phyloP scores from a whole-genome alignment of 2,888 invertebrate genomes.

The Dynastes maya region DNA sequence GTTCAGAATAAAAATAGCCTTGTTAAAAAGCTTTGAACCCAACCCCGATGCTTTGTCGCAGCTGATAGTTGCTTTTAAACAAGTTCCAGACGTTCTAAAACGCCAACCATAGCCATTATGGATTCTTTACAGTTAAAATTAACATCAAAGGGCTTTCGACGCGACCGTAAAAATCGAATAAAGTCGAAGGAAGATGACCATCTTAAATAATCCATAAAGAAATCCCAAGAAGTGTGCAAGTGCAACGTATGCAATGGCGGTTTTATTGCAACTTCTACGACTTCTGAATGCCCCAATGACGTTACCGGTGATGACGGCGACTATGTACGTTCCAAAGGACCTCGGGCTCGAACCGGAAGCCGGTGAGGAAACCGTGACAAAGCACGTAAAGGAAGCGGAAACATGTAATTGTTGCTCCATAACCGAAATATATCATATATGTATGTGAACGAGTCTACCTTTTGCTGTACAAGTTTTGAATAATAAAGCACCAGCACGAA shows the following conservation, averaged over 20 bases:
- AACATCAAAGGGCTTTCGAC: no score
- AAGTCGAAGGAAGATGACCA: no score
- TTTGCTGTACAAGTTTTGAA: no score
- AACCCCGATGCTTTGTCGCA: no score
- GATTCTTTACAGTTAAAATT: no score
- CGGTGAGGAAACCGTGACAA: conserved; percentile 14
- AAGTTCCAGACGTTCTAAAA: no score
- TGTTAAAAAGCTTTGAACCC: no score
- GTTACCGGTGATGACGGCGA: background rate
- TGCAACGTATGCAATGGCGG: background rate
- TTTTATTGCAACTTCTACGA: background rate
- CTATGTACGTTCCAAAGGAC: conserved; percentile 2
- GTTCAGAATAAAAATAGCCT: no score
- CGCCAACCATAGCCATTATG: no score
- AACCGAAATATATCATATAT: conserved; percentile 18
- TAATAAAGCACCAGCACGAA: background rate
- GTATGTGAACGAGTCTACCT: background rate
- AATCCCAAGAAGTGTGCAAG: no score
- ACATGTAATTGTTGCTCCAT: conserved; percentile 32
- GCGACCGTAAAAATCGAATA: no score
- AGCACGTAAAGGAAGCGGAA: conserved; percentile 24
- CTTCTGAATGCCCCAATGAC: background rate
- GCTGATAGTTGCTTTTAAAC: no score
- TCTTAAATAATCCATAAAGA: background rate
- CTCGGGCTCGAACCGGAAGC: background rate